Conservation (phyloP, 2,113 vertebrate species). For the Zosterops pallidus region DNA sequence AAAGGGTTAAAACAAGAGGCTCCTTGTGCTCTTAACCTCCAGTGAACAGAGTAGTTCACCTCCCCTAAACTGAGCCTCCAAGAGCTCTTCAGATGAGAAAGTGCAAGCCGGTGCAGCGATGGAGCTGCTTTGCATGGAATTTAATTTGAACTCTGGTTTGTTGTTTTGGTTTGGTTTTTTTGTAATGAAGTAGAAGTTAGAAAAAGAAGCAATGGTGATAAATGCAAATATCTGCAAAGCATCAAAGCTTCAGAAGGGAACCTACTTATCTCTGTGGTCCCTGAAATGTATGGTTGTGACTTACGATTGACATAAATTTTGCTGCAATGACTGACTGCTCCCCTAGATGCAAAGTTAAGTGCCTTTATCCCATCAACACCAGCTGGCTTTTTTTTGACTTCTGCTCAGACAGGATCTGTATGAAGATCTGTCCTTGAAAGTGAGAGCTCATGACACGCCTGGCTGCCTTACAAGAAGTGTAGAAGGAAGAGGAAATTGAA, state of each 20-base stretch:
- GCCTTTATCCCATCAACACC: background rate
- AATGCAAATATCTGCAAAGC: slow-evolving; percentile 16
- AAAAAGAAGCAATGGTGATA: background rate
- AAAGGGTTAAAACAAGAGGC: background rate
- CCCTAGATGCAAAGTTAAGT: background rate
- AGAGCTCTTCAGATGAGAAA: background rate
- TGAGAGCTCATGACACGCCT: background rate
- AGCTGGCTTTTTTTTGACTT: background rate
- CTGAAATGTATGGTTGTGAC: background rate
- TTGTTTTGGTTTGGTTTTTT: background rate
- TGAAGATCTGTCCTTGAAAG: background rate
- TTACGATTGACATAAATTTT: background rate
- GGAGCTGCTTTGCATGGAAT: slow-evolving; percentile 7
- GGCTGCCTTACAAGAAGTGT: background rate
- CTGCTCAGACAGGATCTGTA: background rate
- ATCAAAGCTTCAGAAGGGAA: background rate
- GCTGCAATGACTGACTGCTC: background rate
- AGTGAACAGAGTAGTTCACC: background rate
- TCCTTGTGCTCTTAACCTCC: background rate
- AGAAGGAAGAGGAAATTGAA: slow-evolving; percentile 19
- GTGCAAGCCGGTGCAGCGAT: background rate
- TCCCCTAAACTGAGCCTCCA: background rate
- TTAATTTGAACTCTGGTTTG: background rate
- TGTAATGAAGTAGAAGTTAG: background rate
- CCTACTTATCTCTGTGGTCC: background rate